Base-by-base conservation (phyloP, 1,140 invertebrate genomes). In the Goniozus legneri region DNA sequence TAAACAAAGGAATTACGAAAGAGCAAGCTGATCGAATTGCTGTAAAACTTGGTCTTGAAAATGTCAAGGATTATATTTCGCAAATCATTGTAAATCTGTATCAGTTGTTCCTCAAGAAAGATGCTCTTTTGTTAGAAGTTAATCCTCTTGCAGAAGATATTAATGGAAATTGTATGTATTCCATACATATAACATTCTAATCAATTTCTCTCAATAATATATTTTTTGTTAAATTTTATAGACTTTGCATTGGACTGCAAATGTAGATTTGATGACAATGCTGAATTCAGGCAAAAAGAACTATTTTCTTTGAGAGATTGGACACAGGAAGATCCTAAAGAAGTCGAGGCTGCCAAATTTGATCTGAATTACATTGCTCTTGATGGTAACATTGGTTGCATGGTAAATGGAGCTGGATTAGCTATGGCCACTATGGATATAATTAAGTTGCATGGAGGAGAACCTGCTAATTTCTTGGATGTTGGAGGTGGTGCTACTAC, bases 341-440 rank as follows among this genome's bases (percentile, higher is more conserved):
- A 98, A 79, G 88, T 95, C 1, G 87, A 93, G 64, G 95, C 95
- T 13, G 86, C 91, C 8, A 91, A 93, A 65, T 89, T 85, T 56
- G 91, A 95, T 64, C 78, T 98, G 27, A 98, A 98, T 74, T 98
- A 98, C 73, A 97, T 98, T 73, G 89, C 92, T 22, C 81, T 98
- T 15, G 94, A 97, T 76, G 95, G 95, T 47, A 89, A 83, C 51
- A 87, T 88, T 60, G 85, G 77, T 2, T 88, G 87, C 54, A 80
- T 89, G 77, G 95, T 98, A 0, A 98, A 98, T 78, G 95, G 95
- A 15, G 95, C 95, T 53, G 95, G 95, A 18, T 76, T 98, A n/a
- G 95, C 95, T 6, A 98, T 98, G 95, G 95, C 94, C 19, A 97
- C 94, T n/a, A 95, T 97, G 93, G 94, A 97, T 63, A 94, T 97